Conservation (phyloP, 2,113 vertebrate genomes). For the Triplophysa tibetana region DNA sequence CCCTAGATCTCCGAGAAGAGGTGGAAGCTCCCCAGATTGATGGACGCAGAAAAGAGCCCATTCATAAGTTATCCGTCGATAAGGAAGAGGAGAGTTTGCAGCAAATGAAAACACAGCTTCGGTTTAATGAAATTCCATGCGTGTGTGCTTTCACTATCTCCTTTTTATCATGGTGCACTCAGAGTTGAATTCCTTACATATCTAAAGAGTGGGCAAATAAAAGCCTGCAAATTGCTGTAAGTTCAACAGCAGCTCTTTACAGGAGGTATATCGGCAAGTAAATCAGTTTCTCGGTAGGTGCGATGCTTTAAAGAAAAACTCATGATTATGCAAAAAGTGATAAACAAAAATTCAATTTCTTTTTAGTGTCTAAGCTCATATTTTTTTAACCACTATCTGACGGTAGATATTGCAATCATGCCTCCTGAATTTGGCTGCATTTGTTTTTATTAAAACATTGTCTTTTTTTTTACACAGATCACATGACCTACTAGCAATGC, state of each 20-base stretch:
- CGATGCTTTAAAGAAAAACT: neutral
- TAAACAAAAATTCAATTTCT: constrained; percentile 6
- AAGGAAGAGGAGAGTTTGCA: constrained; percentile 50
- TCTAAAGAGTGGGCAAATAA: constrained; percentile 42
- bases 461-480: neutral
- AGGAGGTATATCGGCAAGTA: constrained; percentile 27
- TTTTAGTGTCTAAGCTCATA: neutral
- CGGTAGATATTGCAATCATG: neutral
- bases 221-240: constrained; percentile 35
- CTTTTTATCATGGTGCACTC: constrained; percentile 45
- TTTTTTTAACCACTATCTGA: neutral
- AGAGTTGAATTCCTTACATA: constrained; percentile 39
- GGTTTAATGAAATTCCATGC: constrained; percentile 55
- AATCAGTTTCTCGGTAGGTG: constrained; percentile 34
- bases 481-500: constrained; percentile 14
- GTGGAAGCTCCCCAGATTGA: constrained; percentile 50
- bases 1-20: constrained; percentile 21
- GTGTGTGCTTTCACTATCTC: constrained; percentile 42
- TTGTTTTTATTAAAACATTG: neutral
- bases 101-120: constrained; percentile 50
- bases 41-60: constrained; percentile 39
- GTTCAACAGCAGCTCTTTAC: constrained; percentile 39
- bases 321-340: neutral
- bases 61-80: constrained; percentile 49
- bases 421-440: neutral